Conservation (phyloP, 2,797 vertebrate species). For the Hypotaenidia okinawae region DNA sequence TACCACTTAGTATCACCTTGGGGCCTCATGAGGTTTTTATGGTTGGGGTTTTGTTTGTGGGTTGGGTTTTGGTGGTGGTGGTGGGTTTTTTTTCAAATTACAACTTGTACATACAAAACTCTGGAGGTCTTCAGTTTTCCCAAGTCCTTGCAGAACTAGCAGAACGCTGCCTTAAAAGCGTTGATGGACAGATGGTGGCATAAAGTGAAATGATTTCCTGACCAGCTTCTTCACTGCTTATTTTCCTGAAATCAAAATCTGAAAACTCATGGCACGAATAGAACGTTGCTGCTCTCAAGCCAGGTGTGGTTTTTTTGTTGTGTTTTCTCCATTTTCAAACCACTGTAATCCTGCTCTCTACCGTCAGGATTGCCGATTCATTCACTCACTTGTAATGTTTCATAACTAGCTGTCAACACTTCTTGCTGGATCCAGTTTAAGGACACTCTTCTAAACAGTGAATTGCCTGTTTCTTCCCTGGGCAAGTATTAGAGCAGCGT, state of each 20-base stretch:
- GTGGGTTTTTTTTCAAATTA: background rate
- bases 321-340: background rate
- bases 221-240: background rate
- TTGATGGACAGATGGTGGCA: background rate
- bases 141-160: background rate
- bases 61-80: background rate
- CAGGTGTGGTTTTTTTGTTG: background rate
- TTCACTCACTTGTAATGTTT: background rate
- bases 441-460: background rate
- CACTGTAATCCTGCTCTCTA: background rate
- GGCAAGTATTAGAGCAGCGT: background rate
- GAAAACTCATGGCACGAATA: accelerated
- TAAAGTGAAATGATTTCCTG: background rate
- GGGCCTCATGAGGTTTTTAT: background rate
- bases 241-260: background rate
- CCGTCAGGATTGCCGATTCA: background rate
- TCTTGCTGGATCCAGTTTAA: background rate
- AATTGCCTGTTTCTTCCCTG: background rate
- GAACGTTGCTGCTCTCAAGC: background rate
- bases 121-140: background rate
- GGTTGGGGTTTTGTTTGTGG: background rate
- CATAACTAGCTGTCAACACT: background rate
- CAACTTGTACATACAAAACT: background rate
- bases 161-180: background rate
- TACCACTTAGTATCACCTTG: background rate